Evolutionary conservation across 2,113 vertebrate species (phyloP), one percentile per base, ranked within the genome.

Genomic region (Pseudopodoces humilis): DNA sequence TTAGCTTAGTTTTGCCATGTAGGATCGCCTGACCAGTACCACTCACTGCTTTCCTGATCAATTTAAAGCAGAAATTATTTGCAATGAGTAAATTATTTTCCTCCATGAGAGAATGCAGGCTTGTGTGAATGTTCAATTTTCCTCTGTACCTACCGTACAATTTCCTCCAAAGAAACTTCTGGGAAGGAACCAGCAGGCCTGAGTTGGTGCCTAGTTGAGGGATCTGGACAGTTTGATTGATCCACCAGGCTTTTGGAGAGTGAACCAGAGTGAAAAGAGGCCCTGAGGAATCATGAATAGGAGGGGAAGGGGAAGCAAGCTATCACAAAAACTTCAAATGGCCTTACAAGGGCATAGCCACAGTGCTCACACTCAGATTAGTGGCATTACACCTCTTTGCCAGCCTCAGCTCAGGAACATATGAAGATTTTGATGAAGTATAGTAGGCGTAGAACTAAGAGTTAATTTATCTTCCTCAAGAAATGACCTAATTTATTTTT

Each of bases 21-120:
- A 50, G 9, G 18, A 33, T 62, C 44, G 19, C 43, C 68, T 74
- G 39, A 75, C 10, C 5, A 25, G 43, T 49, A 81, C 39, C 65
- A 82, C 6, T 62, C n/a, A 23, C 13, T 81, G 9, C 46, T 91
- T 65, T 70, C 31, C 37, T 56, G 49, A 74, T 68, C 35, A 60
- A 13, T 68, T 52, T 65, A 50, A 72, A 62, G 19, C 6, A 63
- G 43, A 55, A 67, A 41, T 50, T 52, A 67, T 23, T 72, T 59
- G 22, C 62, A 77, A 69, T 0, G 3, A 88, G 13, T 56, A 53
- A 69, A n/a, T 17, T 41, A 10, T 37, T 75, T 70, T 43, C 17
- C 4, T 35, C 31, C 2, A 1, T 50, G 18, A 0, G 0, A 82
- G 44, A 86, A 91, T 18, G 12, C 25, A n/a, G 16, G 11, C 13